A percentile compares a stretch with the other conserved stretches of the same genome.
Conservation (phyloP, 2,797 vertebrate species). For the Odontamblyopus lacepedii region DNA sequence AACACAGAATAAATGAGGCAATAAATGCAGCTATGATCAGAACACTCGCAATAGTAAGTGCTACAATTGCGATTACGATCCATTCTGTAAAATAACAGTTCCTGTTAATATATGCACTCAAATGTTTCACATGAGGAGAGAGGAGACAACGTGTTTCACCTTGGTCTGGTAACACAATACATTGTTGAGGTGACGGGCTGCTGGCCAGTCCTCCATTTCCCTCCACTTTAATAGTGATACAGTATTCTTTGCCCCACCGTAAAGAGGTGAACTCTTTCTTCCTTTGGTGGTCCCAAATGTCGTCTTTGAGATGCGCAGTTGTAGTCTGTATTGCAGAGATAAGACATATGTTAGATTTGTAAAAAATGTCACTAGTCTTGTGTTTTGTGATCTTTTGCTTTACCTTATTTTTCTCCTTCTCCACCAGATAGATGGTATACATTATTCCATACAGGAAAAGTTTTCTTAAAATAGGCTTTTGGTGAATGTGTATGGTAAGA, state of each 20-base stretch:
- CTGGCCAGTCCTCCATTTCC: not conserved
- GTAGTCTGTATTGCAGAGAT: conserved; percentile 40
- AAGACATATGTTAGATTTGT: conserved; percentile 5
- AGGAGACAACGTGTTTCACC: conserved; percentile 50
- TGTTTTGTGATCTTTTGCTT: not conserved
- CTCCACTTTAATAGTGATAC: conserved; percentile 59
- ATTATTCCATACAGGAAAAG: conserved; percentile 56
- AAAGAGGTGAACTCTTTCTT: conserved; percentile 55
- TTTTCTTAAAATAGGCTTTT: conserved; percentile 54
- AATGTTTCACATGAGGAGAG: not conserved
- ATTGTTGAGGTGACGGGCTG: conserved; percentile 43
- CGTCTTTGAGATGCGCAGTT: conserved; percentile 27
- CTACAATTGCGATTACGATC: conserved; percentile 41
- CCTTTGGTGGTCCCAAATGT: not conserved
- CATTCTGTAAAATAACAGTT: conserved; percentile 55
- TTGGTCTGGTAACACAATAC: conserved; percentile 63
- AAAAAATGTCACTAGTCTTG: not conserved
- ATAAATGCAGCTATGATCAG: conserved; percentile 28
- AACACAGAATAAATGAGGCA: conserved; percentile 43
- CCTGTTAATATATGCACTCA: not conserved
- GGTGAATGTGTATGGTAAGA: conserved; percentile 58
- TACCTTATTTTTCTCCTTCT: conserved; percentile 57
- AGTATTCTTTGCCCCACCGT: conserved; percentile 63
- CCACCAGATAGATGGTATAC: conserved; percentile 65
- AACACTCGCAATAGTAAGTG: conserved; percentile 34